Conservation (phyloP, 1,140 invertebrate species). For the Caenorhabditis briggsae region DNA sequence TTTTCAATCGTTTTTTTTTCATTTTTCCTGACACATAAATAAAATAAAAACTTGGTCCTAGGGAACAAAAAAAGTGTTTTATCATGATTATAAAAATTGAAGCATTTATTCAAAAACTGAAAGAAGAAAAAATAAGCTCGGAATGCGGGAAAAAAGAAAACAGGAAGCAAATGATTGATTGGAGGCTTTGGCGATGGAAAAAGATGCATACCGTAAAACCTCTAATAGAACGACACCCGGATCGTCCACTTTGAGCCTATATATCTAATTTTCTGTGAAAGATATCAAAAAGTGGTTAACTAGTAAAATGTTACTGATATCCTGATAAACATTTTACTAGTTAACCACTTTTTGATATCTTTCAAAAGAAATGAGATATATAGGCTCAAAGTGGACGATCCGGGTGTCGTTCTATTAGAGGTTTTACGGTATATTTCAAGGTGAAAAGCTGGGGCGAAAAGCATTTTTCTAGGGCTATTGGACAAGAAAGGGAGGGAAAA, state of each 20-base stretch:
- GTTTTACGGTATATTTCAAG: slow-evolving; percentile 12
- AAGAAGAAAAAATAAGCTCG: not conserved
- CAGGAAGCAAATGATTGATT: not conserved
- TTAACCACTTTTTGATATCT: too few species aligned
- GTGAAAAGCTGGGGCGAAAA: slow-evolving; percentile 18
- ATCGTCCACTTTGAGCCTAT: too few species aligned
- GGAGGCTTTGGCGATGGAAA: not conserved
- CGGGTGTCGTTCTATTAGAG: too few species aligned
- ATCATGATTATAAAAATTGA: not conserved
- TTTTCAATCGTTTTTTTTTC: not conserved
- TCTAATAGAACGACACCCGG: too few species aligned
- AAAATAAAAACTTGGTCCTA: slow-evolving; percentile 18
- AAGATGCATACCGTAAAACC: not conserved
- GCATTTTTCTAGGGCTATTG: slow-evolving; percentile 19
- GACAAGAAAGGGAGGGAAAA: slow-evolving; percentile 32
- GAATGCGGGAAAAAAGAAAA: not conserved
- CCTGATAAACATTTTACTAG: too few species aligned
- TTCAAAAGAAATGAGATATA: too few species aligned
- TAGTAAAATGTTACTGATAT: too few species aligned
- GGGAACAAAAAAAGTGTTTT: slow-evolving; percentile 6
- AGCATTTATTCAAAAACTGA: slow-evolving; percentile 12
- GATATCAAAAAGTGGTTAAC: too few species aligned
- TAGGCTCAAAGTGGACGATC: too few species aligned
- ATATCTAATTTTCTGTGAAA: too few species aligned
- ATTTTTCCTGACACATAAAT: not conserved